Percentiles rank a stretch among this genome's conserved stretches.
phyloP scores from a whole-genome alignment of 2,888 invertebrate genomes.

The Andrena flavipes region DNA sequence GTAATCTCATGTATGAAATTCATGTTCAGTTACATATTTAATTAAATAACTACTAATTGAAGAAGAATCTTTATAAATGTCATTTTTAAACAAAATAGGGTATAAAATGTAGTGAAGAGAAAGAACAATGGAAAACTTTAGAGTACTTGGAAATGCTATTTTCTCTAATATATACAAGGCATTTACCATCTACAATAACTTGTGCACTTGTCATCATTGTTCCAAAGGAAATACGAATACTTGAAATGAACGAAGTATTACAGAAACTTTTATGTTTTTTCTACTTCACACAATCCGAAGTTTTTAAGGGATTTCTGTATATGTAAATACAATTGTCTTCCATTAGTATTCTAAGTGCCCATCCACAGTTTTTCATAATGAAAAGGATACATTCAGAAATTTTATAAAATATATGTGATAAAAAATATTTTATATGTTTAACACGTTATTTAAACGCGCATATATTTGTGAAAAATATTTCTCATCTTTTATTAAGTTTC shows the following conservation, averaged over 20 bases:
- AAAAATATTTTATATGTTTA: background rate
- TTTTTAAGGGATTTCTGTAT: background rate
- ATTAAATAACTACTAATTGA: conserved; percentile 7
- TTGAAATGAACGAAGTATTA: background rate
- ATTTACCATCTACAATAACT: conserved; percentile 43
- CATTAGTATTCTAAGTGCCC: conserved; percentile 13
- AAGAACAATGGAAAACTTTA: conserved; percentile 15
- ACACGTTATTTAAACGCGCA: background rate
- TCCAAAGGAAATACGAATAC: conserved; percentile 9
- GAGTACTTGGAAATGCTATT: conserved; percentile 27
- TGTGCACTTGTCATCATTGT: conserved; percentile 8
- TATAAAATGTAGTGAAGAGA: conserved; percentile 15
- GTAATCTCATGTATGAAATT: conserved; percentile 7
- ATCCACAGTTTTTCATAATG: background rate
- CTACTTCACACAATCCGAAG: background rate
- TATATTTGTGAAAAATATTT: background rate
- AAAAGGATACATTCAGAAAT: background rate
- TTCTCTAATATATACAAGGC: conserved; percentile 25
- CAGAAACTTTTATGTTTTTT: no score
- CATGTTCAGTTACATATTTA: conserved; percentile 17
- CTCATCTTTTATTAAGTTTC: background rate
- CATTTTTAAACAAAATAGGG: conserved; percentile 34
- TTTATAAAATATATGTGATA: background rate
- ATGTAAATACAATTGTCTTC: conserved; percentile 16
- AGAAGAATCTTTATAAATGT: conserved; percentile 27